Conservation (phyloP, 1,140 invertebrate genomes). For the Epicauta chinensis region DNA sequence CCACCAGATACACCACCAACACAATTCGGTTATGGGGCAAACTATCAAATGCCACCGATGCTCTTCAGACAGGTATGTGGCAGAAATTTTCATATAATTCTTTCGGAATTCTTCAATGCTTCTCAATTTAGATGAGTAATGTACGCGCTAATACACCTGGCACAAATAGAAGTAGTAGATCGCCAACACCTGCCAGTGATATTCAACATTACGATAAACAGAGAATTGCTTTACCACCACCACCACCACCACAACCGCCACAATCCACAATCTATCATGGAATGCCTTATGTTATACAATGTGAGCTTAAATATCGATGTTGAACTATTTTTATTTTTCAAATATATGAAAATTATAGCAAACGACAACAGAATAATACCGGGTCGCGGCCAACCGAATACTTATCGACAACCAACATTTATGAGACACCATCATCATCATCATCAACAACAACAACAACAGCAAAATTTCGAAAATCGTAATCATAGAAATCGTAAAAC, state of each 20-base stretch:
- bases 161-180: slow-evolving; percentile 36
- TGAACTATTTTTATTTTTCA: neutral
- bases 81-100: too few species aligned
- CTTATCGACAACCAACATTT: slow-evolving; percentile 31
- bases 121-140: slow-evolving; percentile 32
- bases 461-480: slow-evolving; percentile 18
- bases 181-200: slow-evolving; percentile 38
- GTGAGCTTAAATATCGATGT: slow-evolving; percentile 24
- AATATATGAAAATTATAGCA: slow-evolving; percentile 25
- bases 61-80: slow-evolving; percentile 36
- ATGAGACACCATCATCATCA: slow-evolving; percentile 5
- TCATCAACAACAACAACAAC: neutral
- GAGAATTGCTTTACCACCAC: slow-evolving; percentile 20
- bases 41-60: slow-evolving; percentile 24
- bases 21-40: slow-evolving; percentile 25
- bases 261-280: slow-evolving; percentile 33
- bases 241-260: slow-evolving; percentile 9
- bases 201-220: slow-evolving; percentile 32
- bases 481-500: slow-evolving; percentile 26
- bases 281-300: slow-evolving; percentile 37
- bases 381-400: slow-evolving; percentile 31
- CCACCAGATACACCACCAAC: slow-evolving; percentile 36
- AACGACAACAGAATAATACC: slow-evolving; percentile 31
- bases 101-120: too few species aligned
- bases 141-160: slow-evolving; percentile 35